Percentiles rank a stretch among this genome's conserved stretches.
Evolutionary conservation across 2,797 vertebrate genomes (phyloP).

Genomic region (Phyllotis vaccarum): DNA sequence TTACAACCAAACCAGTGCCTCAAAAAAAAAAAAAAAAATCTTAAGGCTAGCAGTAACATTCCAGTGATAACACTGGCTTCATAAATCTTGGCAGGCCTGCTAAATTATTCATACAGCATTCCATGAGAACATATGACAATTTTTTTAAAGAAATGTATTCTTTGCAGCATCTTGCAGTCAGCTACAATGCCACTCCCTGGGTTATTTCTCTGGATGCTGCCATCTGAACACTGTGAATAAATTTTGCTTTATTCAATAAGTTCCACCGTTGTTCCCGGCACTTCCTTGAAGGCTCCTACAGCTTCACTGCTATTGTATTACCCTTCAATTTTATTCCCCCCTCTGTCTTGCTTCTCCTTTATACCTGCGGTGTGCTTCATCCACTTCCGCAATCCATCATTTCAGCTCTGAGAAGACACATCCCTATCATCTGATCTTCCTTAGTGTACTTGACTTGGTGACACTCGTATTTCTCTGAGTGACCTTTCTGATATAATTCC

Average conservation of each 20-base stretch:
- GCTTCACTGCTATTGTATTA: slow-evolving; percentile 85
- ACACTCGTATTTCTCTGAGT: slow-evolving; percentile 87
- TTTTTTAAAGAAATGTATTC: slow-evolving; percentile 82
- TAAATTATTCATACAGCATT: slow-evolving; percentile 89
- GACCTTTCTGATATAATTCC: slow-evolving; percentile 90
- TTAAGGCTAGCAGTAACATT: slow-evolving; percentile 82
- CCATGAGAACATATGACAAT: slow-evolving; percentile 85
- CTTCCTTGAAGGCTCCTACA: slow-evolving; percentile 86
- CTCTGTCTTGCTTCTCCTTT: slow-evolving; percentile 79
- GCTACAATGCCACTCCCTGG: slow-evolving; percentile 79
- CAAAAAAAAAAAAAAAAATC: slow-evolving; percentile 64
- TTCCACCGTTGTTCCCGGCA: slow-evolving; percentile 84
- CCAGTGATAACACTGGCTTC: slow-evolving; percentile 85
- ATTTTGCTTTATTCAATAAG: slow-evolving; percentile 88
- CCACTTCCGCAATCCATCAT: slow-evolving; percentile 84
- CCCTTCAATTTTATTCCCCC: slow-evolving; percentile 82
- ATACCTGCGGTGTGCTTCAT: slow-evolving; percentile 79
- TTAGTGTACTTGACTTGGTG: slow-evolving; percentile 88
- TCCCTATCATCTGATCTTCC: slow-evolving; percentile 88
- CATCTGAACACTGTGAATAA: slow-evolving; percentile 88
- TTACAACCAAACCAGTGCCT: slow-evolving; percentile 65
- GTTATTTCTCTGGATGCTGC: slow-evolving; percentile 87
- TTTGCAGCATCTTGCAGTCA: slow-evolving; percentile 83
- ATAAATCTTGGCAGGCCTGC: slow-evolving; percentile 84
- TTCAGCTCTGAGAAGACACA: slow-evolving; percentile 84